A percentile compares a stretch with the other conserved stretches of the same genome.
These are phyloP conservation scores for Xestia sexstrigata DNA, from an alignment of 2,888 invertebrate species.

Conservation along the genomic window DNA sequence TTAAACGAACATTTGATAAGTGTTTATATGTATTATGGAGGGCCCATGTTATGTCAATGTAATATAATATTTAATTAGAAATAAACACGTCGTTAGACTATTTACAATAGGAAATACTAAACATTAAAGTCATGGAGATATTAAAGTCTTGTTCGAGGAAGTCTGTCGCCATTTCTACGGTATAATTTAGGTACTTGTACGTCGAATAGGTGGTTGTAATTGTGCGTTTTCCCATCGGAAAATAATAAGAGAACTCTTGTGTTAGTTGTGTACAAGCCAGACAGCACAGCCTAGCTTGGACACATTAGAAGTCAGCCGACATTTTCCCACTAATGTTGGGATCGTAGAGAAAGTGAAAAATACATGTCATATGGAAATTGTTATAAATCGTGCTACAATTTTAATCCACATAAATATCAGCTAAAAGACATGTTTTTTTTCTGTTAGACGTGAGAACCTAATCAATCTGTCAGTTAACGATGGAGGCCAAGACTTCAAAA, in stretches of 20 bases:
- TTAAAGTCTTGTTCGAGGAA: slow-evolving; percentile 20
- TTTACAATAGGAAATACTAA: slow-evolving; percentile 18
- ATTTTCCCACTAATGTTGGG: slow-evolving; percentile 25
- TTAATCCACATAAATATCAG: background rate
- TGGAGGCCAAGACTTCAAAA: background rate
- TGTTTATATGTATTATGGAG: background rate
- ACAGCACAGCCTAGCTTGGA: too few relatives aligned
- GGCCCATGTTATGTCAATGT: background rate
- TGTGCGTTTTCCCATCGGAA: slow-evolving; percentile 51
- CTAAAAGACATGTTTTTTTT: background rate
- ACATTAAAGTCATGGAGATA: slow-evolving; percentile 9
- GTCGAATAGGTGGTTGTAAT: slow-evolving; percentile 34
- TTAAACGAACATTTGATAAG: slow-evolving; percentile 10
- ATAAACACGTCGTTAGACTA: slow-evolving; percentile 6
- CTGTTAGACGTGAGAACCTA: background rate
- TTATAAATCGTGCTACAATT: slow-evolving; percentile 1
- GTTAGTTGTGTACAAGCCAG: slow-evolving; percentile 2
- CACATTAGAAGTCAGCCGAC: slow-evolving; percentile 19
- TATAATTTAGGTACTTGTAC: slow-evolving; percentile 29
- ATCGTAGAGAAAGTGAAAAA: slow-evolving; percentile 8
- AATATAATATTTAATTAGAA: slow-evolving; percentile 11
- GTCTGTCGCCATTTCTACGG: slow-evolving; percentile 14
- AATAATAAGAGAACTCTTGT: slow-evolving; percentile 40
- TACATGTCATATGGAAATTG: background rate
- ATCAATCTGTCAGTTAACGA: background rate